Evolutionary conservation across 2,797 vertebrate genomes (phyloP).

Genomic region (Pipistrellus pygmaeus): DNA sequence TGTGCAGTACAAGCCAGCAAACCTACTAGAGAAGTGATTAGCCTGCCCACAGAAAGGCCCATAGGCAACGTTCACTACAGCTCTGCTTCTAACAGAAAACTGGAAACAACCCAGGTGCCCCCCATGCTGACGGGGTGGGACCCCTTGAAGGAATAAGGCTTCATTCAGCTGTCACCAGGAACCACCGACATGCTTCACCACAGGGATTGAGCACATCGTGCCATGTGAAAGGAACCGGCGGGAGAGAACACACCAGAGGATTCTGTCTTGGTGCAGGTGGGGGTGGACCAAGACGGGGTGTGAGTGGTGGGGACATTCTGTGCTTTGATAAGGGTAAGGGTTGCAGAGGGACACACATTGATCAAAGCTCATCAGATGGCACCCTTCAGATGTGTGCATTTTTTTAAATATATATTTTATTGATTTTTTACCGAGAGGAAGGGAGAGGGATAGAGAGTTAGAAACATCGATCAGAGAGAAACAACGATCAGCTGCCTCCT

Average conservation of each 20-base stretch:
- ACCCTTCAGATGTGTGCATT: not conserved
- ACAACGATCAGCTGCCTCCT: too few relatives aligned
- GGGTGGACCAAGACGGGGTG: not conserved
- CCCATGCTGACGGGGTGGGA: not conserved
- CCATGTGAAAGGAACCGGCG: not conserved
- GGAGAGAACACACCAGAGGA: not conserved
- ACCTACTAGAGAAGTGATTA: not conserved
- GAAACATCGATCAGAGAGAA: too few relatives aligned
- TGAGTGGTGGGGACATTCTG: not conserved
- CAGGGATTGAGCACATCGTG: not conserved
- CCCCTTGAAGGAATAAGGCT: not conserved
- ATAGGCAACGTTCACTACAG: rapidly evolving
- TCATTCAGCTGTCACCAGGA: not conserved
- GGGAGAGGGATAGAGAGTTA: too few relatives aligned
- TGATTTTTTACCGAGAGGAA: too few relatives aligned
- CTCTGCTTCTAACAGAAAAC: not conserved
- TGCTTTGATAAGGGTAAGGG: too few relatives aligned
- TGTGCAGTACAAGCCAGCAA: not conserved
- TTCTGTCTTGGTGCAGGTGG: not conserved
- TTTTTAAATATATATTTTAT: too few relatives aligned
- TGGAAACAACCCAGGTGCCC: not conserved
- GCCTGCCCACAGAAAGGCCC: not conserved
- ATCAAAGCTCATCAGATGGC: not conserved
- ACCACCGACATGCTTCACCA: rapidly evolving
- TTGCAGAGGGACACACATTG: rapidly evolving